These are phyloP conservation scores for Ranitomeya variabilis DNA, from an alignment of 2,113 vertebrate genomes.

Conservation along the genomic window DNA sequence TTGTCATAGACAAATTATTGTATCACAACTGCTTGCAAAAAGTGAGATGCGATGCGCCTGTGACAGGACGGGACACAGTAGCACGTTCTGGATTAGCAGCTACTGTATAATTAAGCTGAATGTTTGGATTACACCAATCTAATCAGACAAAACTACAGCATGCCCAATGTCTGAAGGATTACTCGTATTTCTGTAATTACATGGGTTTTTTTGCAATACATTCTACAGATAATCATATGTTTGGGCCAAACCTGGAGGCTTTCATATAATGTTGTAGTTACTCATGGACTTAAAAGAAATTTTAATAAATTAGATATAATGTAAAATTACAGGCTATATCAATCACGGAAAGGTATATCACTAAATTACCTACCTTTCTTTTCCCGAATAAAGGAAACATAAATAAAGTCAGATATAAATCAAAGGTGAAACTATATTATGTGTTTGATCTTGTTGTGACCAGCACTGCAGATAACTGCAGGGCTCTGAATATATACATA, in stretches of 20 bases:
- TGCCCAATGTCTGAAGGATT: not conserved
- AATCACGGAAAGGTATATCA: not conserved
- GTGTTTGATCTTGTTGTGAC: not conserved
- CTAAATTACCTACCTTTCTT: not conserved
- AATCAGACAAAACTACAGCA: not conserved
- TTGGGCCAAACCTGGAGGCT: constrained; percentile 4
- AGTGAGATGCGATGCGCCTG: too few relatives aligned
- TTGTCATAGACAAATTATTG: too few relatives aligned
- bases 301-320: not conserved
- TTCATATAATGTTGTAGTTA: constrained; percentile 19
- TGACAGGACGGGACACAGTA: not conserved
- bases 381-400: not conserved
- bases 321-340: not conserved
- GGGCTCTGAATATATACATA: not conserved
- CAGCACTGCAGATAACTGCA: not conserved
- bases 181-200: not conserved
- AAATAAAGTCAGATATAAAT: constrained; percentile 7
- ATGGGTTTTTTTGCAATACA: not conserved
- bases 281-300: not conserved
- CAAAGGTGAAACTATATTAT: not conserved
- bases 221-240: constrained; percentile 17
- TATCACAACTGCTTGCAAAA: too few relatives aligned
- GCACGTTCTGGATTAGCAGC: not conserved
- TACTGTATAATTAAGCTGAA: not conserved
- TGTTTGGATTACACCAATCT: not conserved